A percentile compares a stretch with the other conserved stretches of the same genome.
phyloP scores from a whole-genome alignment of 2,797 vertebrate species.

The Macrochelys suwanniensis region DNA sequence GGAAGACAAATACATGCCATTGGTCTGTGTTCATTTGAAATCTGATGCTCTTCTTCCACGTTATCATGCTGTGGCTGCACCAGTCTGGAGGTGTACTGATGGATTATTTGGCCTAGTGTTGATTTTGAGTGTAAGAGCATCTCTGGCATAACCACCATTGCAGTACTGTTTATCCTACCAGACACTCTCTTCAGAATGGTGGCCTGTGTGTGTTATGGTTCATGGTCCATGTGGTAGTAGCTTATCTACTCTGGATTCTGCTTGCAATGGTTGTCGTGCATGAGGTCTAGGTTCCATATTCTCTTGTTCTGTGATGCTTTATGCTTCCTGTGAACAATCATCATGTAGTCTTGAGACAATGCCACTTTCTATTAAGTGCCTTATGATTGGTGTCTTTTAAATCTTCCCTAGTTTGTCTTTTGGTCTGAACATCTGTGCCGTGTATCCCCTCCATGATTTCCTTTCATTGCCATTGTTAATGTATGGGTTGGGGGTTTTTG shows the following conservation, averaged over 20 bases:
- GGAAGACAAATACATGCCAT: background rate
- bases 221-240: conserved; percentile 46
- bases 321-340: background rate
- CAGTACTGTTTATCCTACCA: background rate
- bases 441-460: background rate
- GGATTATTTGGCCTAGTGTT: background rate
- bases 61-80: conserved; percentile 18
- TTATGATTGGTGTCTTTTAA: conserved; percentile 64
- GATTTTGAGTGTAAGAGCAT: background rate
- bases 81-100: background rate
- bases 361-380: conserved; percentile 46
- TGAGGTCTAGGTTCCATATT: background rate
- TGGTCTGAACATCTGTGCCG: background rate
- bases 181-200: conserved; percentile 33
- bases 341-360: conserved; percentile 39
- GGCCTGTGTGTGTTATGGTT: background rate
- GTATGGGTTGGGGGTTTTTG: conserved; percentile 50
- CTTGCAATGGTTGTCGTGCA: background rate
- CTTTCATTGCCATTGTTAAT: background rate
- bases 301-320: background rate
- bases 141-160: conserved; percentile 18
- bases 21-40: background rate
- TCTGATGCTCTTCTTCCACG: background rate
- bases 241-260: conserved; percentile 19
- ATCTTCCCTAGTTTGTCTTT: conserved; percentile 70